Percentiles rank a stretch among this genome's conserved stretches.
Evolutionary conservation across 30 jellyfish, hydroid and myxozoan species (phyloP).

Genomic region (Haliclystus octoradiatus): DNA sequence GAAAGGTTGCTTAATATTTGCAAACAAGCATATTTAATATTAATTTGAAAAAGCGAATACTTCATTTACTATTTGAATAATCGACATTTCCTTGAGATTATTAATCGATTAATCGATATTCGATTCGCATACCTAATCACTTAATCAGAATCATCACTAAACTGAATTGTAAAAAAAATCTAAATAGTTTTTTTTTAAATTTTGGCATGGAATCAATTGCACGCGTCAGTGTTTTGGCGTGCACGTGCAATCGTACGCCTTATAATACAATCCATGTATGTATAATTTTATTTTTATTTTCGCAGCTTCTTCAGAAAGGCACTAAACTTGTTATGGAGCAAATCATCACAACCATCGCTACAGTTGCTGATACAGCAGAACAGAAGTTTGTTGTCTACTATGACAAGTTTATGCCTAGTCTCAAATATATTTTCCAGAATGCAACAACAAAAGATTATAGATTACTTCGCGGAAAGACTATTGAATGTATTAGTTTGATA

Average conservation of each 20-base stretch:
- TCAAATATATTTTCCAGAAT: conserved; percentile 74
- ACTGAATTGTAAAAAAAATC: too few species aligned
- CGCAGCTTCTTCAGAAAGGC: conserved; percentile 68
- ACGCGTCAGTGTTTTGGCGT: background rate
- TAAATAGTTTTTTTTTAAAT: too few species aligned
- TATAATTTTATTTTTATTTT: background rate
- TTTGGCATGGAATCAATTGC: too few species aligned
- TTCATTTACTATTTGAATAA: too few species aligned
- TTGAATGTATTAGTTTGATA: conserved; percentile 97
- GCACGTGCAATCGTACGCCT: background rate
- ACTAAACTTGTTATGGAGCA: conserved; percentile 86
- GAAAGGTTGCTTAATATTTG: too few species aligned
- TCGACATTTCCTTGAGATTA: too few species aligned
- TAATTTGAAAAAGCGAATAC: too few species aligned
- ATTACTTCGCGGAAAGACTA: conserved; percentile 87
- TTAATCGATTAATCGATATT: too few species aligned
- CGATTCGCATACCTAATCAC: too few species aligned
- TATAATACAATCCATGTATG: background rate
- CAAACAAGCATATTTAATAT: too few species aligned
- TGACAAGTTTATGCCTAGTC: conserved; percentile 93
- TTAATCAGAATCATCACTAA: too few species aligned
- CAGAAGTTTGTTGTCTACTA: conserved; percentile 76
- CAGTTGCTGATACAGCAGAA: conserved; percentile 99
- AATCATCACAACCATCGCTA: conserved; percentile 86
- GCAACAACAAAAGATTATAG: conserved; percentile 86